Percentiles rank a stretch among this genome's conserved stretches.
Conservation (phyloP, 2,888 invertebrate genomes). For the Criorhina ranunculi region DNA sequence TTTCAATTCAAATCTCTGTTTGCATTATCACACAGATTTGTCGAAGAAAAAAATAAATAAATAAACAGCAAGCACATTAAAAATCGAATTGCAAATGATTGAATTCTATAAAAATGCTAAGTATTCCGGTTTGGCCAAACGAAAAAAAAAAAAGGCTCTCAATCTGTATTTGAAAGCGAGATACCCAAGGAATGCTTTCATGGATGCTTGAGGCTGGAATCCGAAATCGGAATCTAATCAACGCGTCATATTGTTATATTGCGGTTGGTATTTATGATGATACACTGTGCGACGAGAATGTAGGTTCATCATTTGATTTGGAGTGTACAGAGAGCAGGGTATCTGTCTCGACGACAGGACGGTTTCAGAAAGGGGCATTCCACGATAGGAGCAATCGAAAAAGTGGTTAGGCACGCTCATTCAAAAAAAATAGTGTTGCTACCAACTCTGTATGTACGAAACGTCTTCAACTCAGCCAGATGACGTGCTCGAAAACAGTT, state of each 20-base stretch:
- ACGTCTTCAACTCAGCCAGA: no score
- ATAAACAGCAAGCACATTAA: slow-evolving; percentile 42
- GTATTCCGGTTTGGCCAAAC: slow-evolving; percentile 27
- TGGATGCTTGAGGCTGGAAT: slow-evolving; percentile 2
- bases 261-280: not conserved
- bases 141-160: slow-evolving; percentile 13
- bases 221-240: slow-evolving; percentile 16
- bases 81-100: slow-evolving; percentile 63
- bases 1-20: slow-evolving; percentile 33
- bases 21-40: slow-evolving; percentile 36
- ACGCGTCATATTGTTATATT: not conserved
- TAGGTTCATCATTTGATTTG: not conserved
- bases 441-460: no score
- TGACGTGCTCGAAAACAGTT: no score
- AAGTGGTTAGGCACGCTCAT: no score
- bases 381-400: no score
- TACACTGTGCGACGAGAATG: slow-evolving; percentile 1
- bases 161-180: slow-evolving; percentile 34
- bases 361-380: no score
- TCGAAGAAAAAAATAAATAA: not conserved
- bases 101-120: slow-evolving; percentile 59
- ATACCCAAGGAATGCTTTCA: slow-evolving; percentile 2
- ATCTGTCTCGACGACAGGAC: no score
- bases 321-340: no score
- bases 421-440: no score